Base-by-base conservation (phyloP, 2,888 invertebrate species). In the Alsophila aescularia region DNA sequence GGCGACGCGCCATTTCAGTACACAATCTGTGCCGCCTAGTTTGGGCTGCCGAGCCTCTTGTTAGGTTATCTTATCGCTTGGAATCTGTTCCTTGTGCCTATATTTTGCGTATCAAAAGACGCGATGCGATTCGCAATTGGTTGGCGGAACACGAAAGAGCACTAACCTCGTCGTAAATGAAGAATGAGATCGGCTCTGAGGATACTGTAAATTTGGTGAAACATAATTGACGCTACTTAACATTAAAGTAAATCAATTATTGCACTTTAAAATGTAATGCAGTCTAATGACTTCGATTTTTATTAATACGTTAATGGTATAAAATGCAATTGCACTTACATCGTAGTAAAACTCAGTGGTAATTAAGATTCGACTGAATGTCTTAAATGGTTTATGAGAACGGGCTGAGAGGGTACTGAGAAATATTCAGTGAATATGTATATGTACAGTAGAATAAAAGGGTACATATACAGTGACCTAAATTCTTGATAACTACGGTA, bases 41-140 rank as follows among this genome's bases (percentile, higher is more conserved):
- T 75, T 71, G 69, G 72, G 48, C 51, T 57, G 55, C 45, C 40
- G 54, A 60, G 62, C 48, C 57, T 60, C 72, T 69, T 67, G 64
- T 67, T 55, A 55, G 49, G 50, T 55, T 75, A 75, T 74, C 75
- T 75, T 73, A 75, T 76, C 73, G 61, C 51, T 67, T 58, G 54
- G 61, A 70, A 74, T 72, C 74, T 67, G 70, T 70, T 65, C 66
- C 59, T 49, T 48, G 60, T 61, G 62, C 54, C 54, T 51, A 67
- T 62, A 68, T 69, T 72, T 65, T 64, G 66, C 59, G 48, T 62
- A 56, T 42, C 32, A 29, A 60, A 43, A 24, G 41, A 65, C 52
- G 55, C 57, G 49, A 51, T 41, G 39, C 43, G 47, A 54, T 59
- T 64, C 52, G 56, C 47, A 60, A 63, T 55, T 57, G 55, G 52